Conservation (phyloP, 2,888 invertebrate species). For the Temnothorax unifasciatus region DNA sequence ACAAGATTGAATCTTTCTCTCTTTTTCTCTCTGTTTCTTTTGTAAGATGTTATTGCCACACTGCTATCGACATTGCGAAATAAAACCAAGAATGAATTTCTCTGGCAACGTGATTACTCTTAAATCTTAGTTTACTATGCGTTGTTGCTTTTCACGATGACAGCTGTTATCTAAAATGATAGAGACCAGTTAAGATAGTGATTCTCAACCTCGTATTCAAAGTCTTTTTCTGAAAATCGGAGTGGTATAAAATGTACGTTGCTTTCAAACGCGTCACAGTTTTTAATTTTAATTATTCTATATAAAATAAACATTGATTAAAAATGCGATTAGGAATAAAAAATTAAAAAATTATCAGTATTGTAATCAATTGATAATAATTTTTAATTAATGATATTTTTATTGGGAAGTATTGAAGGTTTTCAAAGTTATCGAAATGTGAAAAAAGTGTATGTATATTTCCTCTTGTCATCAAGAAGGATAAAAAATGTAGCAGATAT, state of each 20-base stretch:
- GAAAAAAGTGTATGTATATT: neutral
- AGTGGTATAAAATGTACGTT: neutral
- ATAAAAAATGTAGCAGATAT: neutral
- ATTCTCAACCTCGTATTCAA: neutral
- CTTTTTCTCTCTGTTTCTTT: neutral
- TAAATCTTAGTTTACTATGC: neutral
- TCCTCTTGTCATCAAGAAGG: neutral
- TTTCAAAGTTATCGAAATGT: neutral
- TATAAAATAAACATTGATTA: neutral
- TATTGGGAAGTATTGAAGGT: neutral
- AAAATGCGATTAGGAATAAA: neutral
- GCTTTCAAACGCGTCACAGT: neutral
- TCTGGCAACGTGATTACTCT: neutral
- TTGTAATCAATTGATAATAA: neutral
- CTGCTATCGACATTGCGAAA: neutral
- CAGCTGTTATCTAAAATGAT: neutral
- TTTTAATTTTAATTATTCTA: neutral
- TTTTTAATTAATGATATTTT: slow-evolving; percentile 11
- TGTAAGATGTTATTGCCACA: neutral
- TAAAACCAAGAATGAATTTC: slow-evolving; percentile 7
- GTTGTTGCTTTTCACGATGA: neutral
- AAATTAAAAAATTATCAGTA: neutral
- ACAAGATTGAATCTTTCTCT: neutral
- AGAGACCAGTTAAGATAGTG: neutral
- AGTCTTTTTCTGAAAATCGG: neutral